phyloP scores from a whole-genome alignment of 2,888 invertebrate genomes.

The Eupithecia abbreviata region DNA sequence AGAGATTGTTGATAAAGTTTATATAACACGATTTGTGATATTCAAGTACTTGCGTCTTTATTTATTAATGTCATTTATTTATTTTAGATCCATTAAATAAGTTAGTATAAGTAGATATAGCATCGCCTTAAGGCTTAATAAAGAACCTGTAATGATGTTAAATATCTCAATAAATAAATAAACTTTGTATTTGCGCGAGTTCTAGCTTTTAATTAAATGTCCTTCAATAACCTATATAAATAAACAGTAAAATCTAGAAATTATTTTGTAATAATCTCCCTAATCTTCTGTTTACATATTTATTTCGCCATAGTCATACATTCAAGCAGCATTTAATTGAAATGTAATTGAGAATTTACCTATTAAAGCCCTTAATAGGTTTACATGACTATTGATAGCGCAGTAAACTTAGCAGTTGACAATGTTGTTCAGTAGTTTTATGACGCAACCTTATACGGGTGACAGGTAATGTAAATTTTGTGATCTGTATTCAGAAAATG shows the following conservation, averaged over 20 bases:
- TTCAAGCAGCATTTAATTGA: slow-evolving; percentile 22
- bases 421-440: slow-evolving; percentile 34
- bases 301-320: slow-evolving; percentile 20
- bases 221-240: neutral
- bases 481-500: slow-evolving; percentile 19
- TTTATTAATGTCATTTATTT: neutral
- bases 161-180: no score
- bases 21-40: neutral
- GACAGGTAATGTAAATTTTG: slow-evolving; percentile 27
- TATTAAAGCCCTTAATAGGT: slow-evolving; percentile 31
- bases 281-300: slow-evolving; percentile 14
- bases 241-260: slow-evolving; percentile 1
- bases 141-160: no score
- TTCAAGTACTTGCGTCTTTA: neutral
- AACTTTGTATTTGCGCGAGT: neutral
- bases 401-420: slow-evolving; percentile 36
- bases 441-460: slow-evolving; percentile 29
- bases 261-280: neutral
- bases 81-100: neutral
- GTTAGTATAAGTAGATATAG: no score
- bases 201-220: neutral
- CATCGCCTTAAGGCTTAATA: no score
- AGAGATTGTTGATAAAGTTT: neutral
- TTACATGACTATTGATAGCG: slow-evolving; percentile 24
- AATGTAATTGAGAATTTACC: slow-evolving; percentile 31